These are phyloP conservation scores for Lasioglossum pauxillum DNA, from an alignment of 2,888 invertebrate genomes.

Conservation along the genomic window DNA sequence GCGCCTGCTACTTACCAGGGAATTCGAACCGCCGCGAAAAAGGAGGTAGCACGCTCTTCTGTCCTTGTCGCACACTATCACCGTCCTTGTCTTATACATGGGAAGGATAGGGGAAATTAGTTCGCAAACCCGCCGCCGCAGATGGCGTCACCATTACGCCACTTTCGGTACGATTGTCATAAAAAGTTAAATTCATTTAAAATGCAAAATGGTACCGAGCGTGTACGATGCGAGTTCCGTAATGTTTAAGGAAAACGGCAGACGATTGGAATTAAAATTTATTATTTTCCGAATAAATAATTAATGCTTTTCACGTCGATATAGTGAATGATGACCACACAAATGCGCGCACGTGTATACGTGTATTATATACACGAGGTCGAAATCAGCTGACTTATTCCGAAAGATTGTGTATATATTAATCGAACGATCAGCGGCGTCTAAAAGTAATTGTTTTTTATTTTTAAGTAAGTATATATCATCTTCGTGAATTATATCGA, in stretches of 20 bases:
- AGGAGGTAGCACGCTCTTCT: too few species aligned
- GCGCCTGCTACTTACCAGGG: too few species aligned
- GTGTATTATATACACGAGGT: neutral
- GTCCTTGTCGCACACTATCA: too few species aligned
- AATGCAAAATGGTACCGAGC: neutral
- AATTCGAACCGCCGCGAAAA: too few species aligned
- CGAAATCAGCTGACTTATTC: constrained; percentile 2
- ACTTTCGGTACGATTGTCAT: neutral
- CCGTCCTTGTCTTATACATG: too few species aligned
- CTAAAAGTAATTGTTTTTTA: neutral
- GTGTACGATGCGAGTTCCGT: neutral
- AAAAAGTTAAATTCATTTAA: neutral
- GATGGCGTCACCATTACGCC: too few species aligned
- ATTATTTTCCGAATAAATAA: neutral
- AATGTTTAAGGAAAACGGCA: neutral
- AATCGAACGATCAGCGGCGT: neutral
- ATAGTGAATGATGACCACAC: neutral
- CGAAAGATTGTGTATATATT: neutral
- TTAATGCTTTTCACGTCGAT: neutral
- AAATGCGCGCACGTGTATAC: neutral
- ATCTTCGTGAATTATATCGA: neutral
- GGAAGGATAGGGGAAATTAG: too few species aligned
- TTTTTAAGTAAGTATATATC: neutral
- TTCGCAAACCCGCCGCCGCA: too few species aligned
- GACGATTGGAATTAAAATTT: neutral